A percentile compares a stretch with the other conserved stretches of the same genome.
phyloP scores from a whole-genome alignment of 2,113 vertebrate genomes.

The Atlantisia rogersi region DNA sequence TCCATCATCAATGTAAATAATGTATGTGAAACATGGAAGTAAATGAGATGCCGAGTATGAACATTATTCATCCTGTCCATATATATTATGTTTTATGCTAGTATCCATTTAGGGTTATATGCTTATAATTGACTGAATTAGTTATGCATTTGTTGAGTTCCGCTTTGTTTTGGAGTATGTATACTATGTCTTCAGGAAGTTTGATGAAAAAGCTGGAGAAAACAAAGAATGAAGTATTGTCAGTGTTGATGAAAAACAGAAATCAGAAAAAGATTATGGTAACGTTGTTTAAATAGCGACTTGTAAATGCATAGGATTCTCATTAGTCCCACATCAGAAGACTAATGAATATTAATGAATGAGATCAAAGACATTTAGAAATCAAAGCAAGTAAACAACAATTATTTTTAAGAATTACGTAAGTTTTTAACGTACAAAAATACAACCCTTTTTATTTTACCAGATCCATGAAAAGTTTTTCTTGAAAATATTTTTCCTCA shows the following conservation, averaged over 20 bases:
- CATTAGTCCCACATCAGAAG: conserved; percentile 77
- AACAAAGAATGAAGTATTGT: neutral
- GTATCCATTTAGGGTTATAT: neutral
- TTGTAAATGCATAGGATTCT: conserved; percentile 74
- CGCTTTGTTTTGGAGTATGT: neutral
- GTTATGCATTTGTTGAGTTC: neutral
- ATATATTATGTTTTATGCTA: neutral
- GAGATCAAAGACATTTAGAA: conserved; percentile 79
- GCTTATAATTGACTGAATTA: neutral
- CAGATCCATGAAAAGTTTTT: neutral
- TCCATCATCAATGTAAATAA: neutral
- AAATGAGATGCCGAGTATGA: neutral
- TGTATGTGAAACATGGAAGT: neutral
- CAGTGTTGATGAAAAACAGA: conserved; percentile 9
- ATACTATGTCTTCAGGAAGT: neutral
- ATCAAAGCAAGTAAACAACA: conserved; percentile 78
- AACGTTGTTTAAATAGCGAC: conserved; percentile 72
- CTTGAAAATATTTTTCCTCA: conserved; percentile 27
- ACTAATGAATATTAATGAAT: conserved; percentile 83
- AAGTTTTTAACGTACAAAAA: conserved; percentile 59
- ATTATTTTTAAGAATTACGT: conserved; percentile 71
- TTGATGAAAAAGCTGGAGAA: conserved; percentile 1
- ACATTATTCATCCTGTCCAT: neutral
- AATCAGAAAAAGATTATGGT: conserved; percentile 49
- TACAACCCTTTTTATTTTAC: neutral